These are phyloP conservation scores for Nemoura dubitans DNA, from an alignment of 2,888 invertebrate species.

Conservation along the genomic window DNA sequence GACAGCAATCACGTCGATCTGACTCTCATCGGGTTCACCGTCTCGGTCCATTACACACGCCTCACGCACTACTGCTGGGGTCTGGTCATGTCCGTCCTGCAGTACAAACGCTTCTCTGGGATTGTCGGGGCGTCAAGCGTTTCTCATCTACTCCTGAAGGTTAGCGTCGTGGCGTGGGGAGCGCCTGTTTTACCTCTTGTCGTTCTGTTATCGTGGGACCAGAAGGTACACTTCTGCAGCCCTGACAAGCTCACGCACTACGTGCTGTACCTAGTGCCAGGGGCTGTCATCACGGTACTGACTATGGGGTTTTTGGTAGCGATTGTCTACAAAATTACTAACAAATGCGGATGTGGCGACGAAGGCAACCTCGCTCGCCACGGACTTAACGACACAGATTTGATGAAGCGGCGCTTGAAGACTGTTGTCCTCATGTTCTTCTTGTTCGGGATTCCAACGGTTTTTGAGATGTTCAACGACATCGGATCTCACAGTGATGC, in stretches of 20 bases:
- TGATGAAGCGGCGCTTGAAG: not conserved
- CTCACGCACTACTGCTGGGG: conserved; percentile 15
- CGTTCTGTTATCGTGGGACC: not conserved
- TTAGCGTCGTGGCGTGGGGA: not conserved
- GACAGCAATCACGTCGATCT: not conserved
- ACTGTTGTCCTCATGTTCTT: not conserved
- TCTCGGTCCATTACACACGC: not conserved
- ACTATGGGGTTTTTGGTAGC: not conserved
- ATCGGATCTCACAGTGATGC: not conserved
- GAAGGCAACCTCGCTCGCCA: not conserved
- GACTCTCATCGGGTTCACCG: not conserved
- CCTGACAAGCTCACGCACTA: not conserved
- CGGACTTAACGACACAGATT: not conserved
- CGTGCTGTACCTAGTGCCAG: not conserved
- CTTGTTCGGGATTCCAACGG: conserved; percentile 2
- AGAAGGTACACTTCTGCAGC: not conserved
- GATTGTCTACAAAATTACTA: not conserved
- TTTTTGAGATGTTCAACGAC: conserved; percentile 18
- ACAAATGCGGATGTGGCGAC: not conserved
- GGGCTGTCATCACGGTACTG: not conserved
- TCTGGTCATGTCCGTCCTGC: not conserved
- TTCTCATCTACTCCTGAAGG: not conserved
- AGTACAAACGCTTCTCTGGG: not conserved
- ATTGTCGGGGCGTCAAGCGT: not conserved
- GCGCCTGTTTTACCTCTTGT: not conserved